Base-by-base conservation (phyloP, 53 echinoderm and acorn worm species). In the Echinarachnius parma region DNA sequence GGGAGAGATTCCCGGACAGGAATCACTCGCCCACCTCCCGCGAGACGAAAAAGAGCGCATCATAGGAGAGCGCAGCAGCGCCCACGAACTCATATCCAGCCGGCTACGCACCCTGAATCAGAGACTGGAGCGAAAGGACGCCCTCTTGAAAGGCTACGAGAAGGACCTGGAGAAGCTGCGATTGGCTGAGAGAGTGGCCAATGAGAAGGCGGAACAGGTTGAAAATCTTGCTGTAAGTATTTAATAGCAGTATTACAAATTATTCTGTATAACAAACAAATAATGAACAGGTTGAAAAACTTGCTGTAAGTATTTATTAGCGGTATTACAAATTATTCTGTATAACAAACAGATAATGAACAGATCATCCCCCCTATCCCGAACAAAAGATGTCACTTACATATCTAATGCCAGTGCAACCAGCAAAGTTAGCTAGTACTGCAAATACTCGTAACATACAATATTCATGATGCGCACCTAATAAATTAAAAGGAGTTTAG, bases 91-190 rank as follows among this genome's bases (percentile, higher is more conserved):
- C 54, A 82, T 96, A 52, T 54, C 59, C 30, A 87, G 91, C 53
- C 84, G 96, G 52, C 77, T 96, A 20, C 68, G 81, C 5, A 91
- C 91, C 1, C 82, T 96, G 61, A 84, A 87, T 75, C 96, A 96
- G 75, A 70, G 96, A 24, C 91, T 96, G 54, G 96, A 96, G 4
- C 81, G 96, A 62, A 96, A 96, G 53, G 96, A 96, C 31, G 91
- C 87, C 10, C 65, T 96, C 2, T 75, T 96, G 29, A 71, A 76
- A 60, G 96, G 88, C 56, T 96, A 96, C 46, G 96, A 96, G 80
- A 96, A 96, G 75, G 96, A 96, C 72, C 64, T 96, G 23, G 96
- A 90, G 78, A 91, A 77, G 53, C 82, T 96, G 39, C 84, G 96
- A 85, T 66, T 91, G 83, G 96, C 96, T 19, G 96, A 96, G 76